Conservation (phyloP, 2,888 invertebrate genomes). For the Erynnis tages region DNA sequence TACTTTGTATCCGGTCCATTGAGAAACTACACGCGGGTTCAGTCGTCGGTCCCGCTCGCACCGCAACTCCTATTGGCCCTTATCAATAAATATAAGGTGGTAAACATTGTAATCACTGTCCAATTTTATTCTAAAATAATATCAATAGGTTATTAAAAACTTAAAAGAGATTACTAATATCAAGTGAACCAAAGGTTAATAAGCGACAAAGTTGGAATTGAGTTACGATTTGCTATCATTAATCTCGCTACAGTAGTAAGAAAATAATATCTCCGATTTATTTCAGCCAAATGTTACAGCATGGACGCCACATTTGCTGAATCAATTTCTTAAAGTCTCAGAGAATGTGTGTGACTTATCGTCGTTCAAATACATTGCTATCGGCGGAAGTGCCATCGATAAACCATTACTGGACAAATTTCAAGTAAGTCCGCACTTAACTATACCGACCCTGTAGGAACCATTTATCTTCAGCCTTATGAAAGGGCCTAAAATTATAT, state of each 20-base stretch:
- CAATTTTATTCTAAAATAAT: not conserved
- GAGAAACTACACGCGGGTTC: slow-evolving; percentile 43
- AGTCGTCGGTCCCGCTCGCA: slow-evolving; percentile 43
- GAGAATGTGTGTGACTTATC: slow-evolving; percentile 56
- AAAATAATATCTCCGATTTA: slow-evolving; percentile 20
- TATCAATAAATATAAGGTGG: slow-evolving; percentile 52
- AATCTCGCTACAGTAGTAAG: slow-evolving; percentile 9
- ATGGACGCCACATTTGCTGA: slow-evolving; percentile 55
- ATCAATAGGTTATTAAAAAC: no score
- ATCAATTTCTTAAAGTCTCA: slow-evolving; percentile 50
- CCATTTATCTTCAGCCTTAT: slow-evolving; percentile 16
- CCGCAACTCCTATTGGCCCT: slow-evolving; percentile 41
- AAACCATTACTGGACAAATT: slow-evolving; percentile 50
- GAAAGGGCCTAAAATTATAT: slow-evolving; percentile 6
- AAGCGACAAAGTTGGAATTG: slow-evolving; percentile 14
- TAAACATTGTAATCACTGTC: no score
- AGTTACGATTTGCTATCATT: slow-evolving; percentile 20
- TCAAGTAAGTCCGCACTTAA: slow-evolving; percentile 46
- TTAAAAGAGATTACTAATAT: not conserved
- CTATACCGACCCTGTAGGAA: slow-evolving; percentile 5
- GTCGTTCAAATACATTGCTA: slow-evolving; percentile 52
- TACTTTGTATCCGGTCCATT: slow-evolving; percentile 45
- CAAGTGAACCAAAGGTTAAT: slow-evolving; percentile 1
- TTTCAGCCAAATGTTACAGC: slow-evolving; percentile 54
- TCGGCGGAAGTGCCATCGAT: slow-evolving; percentile 52